phyloP scores from a whole-genome alignment of 2,113 vertebrate genomes.

The Malaclemys terrapin region DNA sequence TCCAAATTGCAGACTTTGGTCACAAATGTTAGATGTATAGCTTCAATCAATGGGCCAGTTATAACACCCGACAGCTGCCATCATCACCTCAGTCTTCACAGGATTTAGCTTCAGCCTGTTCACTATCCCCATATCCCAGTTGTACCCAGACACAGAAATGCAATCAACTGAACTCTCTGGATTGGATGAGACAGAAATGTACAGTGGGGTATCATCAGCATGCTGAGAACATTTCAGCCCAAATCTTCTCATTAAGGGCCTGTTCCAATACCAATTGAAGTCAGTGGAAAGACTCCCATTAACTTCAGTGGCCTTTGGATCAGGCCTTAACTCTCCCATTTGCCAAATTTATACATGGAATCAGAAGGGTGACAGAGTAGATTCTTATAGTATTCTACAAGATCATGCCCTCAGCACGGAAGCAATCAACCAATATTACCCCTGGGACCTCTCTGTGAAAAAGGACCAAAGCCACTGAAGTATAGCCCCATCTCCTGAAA shows the following conservation, averaged over 20 bases:
- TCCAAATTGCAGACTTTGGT: slow-evolving; percentile 48
- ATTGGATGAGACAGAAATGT: neutral
- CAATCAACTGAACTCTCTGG: neutral
- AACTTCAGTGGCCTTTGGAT: neutral
- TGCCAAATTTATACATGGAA: neutral
- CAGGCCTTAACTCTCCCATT: neutral
- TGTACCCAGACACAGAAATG: neutral
- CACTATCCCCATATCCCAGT: neutral
- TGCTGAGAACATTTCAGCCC: neutral
- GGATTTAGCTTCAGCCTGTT: neutral
- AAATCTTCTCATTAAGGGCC: neutral
- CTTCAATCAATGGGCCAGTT: slow-evolving; percentile 3
- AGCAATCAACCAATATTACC: neutral
- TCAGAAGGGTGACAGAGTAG: neutral
- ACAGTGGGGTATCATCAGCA: neutral
- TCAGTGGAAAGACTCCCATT: neutral
- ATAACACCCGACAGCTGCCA: slow-evolving; percentile 7
- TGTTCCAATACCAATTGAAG: neutral
- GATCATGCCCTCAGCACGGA: neutral
- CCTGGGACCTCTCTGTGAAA: neutral
- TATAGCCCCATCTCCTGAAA: neutral
- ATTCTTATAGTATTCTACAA: neutral
- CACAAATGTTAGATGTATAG: slow-evolving; percentile 50
- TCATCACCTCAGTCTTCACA: neutral
- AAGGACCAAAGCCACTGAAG: neutral